Evolutionary conservation across 2,797 vertebrate genomes (phyloP).

Genomic region (Menidia menidia): DNA sequence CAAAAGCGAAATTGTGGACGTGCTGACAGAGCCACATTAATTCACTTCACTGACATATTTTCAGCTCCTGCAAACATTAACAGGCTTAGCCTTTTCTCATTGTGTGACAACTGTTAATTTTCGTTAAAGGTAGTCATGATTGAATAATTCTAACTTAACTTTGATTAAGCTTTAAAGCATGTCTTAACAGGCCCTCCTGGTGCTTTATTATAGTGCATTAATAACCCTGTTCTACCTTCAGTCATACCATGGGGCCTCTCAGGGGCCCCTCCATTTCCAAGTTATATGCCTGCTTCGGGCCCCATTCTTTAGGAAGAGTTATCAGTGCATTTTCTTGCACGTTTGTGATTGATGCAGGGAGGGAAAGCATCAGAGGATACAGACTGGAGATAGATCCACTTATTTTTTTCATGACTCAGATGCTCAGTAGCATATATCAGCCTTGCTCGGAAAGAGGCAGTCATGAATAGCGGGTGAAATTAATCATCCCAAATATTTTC

Average conservation of each 20-base stretch:
- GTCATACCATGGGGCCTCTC: slow-evolving; percentile 48
- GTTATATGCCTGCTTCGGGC: slow-evolving; percentile 24
- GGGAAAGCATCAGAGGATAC: slow-evolving; percentile 32
- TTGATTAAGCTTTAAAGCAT: slow-evolving; percentile 47
- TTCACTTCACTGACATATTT: slow-evolving; percentile 15
- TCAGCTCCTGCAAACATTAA: slow-evolving; percentile 7
- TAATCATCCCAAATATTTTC: slow-evolving; percentile 35
- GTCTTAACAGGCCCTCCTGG: slow-evolving; percentile 54
- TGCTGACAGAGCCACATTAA: slow-evolving; percentile 7
- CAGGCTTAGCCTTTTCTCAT: neutral
- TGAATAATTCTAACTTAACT: slow-evolving; percentile 43
- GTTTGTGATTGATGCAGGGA: slow-evolving; percentile 42
- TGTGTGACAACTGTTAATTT: slow-evolving; percentile 36
- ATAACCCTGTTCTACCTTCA: slow-evolving; percentile 53
- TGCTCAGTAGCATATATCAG: slow-evolving; percentile 32
- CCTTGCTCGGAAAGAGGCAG: slow-evolving; percentile 14
- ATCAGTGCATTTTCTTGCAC: slow-evolving; percentile 39
- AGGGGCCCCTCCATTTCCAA: slow-evolving; percentile 25
- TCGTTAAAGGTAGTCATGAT: slow-evolving; percentile 51
- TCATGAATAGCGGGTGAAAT: slow-evolving; percentile 25
- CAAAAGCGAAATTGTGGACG: neutral
- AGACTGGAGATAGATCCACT: neutral
- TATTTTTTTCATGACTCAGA: slow-evolving; percentile 10
- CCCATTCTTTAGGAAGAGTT: slow-evolving; percentile 46
- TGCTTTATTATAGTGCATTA: slow-evolving; percentile 65